phyloP scores from a whole-genome alignment of 1,140 invertebrate genomes.

The Belonocnema kinseyi region DNA sequence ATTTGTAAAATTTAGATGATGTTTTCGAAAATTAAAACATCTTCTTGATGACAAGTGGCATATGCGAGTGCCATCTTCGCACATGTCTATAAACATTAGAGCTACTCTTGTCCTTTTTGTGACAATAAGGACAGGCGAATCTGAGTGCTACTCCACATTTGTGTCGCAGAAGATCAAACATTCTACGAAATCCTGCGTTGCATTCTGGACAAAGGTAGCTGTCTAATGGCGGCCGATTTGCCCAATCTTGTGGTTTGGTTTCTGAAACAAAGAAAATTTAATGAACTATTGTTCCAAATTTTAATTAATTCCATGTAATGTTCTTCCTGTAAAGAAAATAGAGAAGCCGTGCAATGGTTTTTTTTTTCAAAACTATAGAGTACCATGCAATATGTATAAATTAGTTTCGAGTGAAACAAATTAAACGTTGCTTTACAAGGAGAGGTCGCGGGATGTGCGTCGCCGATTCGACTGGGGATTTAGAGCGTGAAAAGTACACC shows the following conservation, averaged over 20 bases:
- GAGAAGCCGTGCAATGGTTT: neutral
- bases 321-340: conserved; percentile 4
- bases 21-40: conserved; percentile 50
- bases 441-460: no score
- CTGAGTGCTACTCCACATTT: conserved; percentile 69
- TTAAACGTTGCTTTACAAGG: neutral
- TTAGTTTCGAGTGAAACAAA: neutral
- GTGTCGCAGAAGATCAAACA: conserved; percentile 73
- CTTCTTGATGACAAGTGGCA: conserved; percentile 62
- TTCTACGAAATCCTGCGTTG: conserved; percentile 63
- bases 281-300: neutral
- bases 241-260: conserved; percentile 36
- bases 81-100: conserved; percentile 69
- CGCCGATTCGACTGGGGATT: no score
- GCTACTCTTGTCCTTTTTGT: conserved; percentile 68
- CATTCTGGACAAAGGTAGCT: conserved; percentile 64
- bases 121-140: conserved; percentile 72
- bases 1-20: no score
- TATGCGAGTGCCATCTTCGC: conserved; percentile 70
- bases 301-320: neutral
- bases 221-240: conserved; percentile 46
- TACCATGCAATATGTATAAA: conserved; percentile 15
- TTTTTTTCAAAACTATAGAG: neutral
- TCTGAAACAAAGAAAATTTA: conserved; percentile 35
- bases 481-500: no score